Evolutionary conservation across 2,113 vertebrate genomes (phyloP).

Genomic region (Eleginops maclovinus): DNA sequence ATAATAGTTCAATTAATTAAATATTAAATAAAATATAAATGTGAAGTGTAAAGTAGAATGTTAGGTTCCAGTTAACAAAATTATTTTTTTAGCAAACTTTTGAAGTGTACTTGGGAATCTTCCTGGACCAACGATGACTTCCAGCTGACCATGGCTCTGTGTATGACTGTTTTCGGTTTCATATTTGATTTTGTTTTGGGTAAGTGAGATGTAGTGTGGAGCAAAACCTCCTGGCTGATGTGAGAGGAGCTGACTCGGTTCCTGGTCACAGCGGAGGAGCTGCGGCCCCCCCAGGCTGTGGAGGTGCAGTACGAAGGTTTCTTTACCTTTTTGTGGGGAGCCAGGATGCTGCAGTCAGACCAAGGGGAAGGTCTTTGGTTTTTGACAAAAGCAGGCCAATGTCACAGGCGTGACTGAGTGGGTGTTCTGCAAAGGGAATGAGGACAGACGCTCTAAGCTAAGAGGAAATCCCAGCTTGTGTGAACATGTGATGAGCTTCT

Average conservation of each 20-base stretch:
- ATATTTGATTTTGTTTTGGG: no score
- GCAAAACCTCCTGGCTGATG: conserved; percentile 63
- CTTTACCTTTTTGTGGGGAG: conserved; percentile 50
- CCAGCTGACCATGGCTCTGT: no score
- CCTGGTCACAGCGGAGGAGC: conserved; percentile 59
- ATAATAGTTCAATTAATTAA: no score
- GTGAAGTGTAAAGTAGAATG: no score
- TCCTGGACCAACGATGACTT: no score
- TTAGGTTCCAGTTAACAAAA: no score
- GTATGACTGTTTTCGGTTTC: no score
- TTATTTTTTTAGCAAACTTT: no score
- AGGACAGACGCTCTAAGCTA: conserved; percentile 57
- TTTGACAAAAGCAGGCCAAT: conserved; percentile 65
- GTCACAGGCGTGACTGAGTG: conserved; percentile 58
- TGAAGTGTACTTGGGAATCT: no score
- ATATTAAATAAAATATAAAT: no score
- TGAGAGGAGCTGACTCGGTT: conserved; percentile 66
- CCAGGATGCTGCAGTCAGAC: conserved; percentile 69
- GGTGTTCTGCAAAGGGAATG: conserved; percentile 42
- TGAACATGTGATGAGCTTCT: conserved; percentile 25
- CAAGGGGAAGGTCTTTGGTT: conserved; percentile 54
- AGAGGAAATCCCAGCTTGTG: conserved; percentile 29
- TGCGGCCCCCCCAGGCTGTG: conserved; percentile 64
- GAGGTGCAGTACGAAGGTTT: conserved; percentile 70
- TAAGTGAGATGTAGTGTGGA: conserved; percentile 29